These are phyloP conservation scores for Vandiemenella viatica DNA, from an alignment of 2,888 invertebrate genomes.

Conservation along the genomic window DNA sequence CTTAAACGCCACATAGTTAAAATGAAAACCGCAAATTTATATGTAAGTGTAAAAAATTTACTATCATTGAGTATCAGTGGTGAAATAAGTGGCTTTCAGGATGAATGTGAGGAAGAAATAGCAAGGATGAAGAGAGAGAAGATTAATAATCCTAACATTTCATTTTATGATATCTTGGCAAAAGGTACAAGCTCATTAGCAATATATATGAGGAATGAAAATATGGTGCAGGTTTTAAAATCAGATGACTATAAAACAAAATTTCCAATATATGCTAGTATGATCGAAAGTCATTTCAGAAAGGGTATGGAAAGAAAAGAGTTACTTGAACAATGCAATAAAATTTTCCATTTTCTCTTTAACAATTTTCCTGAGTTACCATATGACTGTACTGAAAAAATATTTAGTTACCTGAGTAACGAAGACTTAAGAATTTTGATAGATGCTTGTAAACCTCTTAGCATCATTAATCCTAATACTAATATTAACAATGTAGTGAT, in stretches of 20 bases:
- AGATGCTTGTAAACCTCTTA: neutral
- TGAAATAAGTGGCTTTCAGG: neutral
- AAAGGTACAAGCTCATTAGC: slow-evolving; percentile 4
- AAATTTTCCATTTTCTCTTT: neutral
- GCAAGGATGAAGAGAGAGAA: slow-evolving; percentile 4
- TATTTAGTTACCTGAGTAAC: neutral
- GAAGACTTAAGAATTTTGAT: neutral
- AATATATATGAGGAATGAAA: slow-evolving; percentile 9
- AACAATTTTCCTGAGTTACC: neutral
- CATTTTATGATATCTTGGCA: slow-evolving; percentile 3
- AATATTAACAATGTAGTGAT: neutral
- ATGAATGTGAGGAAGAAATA: slow-evolving; percentile 3
- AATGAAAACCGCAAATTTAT: neutral
- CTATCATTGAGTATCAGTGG: neutral
- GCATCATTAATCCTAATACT: neutral
- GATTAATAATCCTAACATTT: slow-evolving; percentile 1
- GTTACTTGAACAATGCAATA: slow-evolving; percentile 6
- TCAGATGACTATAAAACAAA: slow-evolving; percentile 11
- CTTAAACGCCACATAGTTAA: neutral
- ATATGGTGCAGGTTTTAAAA: slow-evolving; percentile 10
- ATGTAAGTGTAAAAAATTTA: neutral
- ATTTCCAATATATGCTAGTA: slow-evolving; percentile 12
- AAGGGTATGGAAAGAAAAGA: slow-evolving; percentile 9
- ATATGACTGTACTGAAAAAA: neutral
- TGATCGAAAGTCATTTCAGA: slow-evolving; percentile 8